Percentiles rank a stretch among this genome's conserved stretches.
Evolutionary conservation across 2,113 vertebrate genomes (phyloP).

Genomic region (Suncus etruscus): DNA sequence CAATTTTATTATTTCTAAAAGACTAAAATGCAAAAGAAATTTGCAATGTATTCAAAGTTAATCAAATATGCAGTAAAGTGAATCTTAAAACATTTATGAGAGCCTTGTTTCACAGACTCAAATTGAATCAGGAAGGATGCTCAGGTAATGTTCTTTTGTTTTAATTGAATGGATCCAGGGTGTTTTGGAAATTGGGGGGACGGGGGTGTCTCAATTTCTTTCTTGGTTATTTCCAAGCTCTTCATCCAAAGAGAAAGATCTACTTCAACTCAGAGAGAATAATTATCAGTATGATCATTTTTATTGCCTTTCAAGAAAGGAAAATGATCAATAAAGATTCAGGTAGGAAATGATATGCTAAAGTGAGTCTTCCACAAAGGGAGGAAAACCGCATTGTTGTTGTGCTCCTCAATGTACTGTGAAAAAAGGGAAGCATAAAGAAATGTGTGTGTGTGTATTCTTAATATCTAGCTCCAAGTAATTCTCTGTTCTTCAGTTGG

Average conservation of each 20-base stretch:
- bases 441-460: background rate
- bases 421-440: constrained; percentile 7
- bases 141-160: constrained; percentile 55
- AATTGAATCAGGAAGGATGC: constrained; percentile 59
- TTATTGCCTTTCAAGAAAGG: constrained; percentile 18
- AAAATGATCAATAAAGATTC: constrained; percentile 51
- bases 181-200: background rate
- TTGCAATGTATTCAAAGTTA: constrained; percentile 76
- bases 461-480: background rate
- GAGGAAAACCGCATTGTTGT: background rate
- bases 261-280: constrained; percentile 48
- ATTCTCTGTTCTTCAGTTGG: constrained; percentile 68
- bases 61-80: constrained; percentile 84
- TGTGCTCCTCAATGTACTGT: constrained; percentile 46
- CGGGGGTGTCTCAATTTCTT: background rate
- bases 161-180: constrained; percentile 43
- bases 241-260: constrained; percentile 24
- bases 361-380: background rate
- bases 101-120: constrained; percentile 69
- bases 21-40: constrained; percentile 83
- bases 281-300: background rate
- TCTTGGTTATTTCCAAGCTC: constrained; percentile 40
- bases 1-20: constrained; percentile 84
- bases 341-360: constrained; percentile 39
- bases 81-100: constrained; percentile 79